These are phyloP conservation scores for Acronicta psi DNA, from an alignment of 2,888 invertebrate genomes.

Conservation along the genomic window DNA sequence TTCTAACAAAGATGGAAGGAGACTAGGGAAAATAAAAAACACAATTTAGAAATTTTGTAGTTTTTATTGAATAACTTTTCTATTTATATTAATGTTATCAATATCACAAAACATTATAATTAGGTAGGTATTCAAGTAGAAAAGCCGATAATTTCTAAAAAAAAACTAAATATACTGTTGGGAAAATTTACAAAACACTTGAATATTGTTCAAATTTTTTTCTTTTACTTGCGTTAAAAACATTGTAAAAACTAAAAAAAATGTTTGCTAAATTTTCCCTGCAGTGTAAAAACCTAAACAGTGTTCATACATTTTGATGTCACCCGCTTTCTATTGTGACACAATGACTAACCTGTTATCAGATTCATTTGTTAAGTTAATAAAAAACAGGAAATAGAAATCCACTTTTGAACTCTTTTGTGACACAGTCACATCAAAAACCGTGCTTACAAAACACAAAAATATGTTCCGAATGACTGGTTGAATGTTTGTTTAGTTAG, in stretches of 20 bases:
- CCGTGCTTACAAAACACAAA: constrained; percentile 36
- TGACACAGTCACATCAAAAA: constrained; percentile 37
- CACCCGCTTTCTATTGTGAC: constrained; percentile 43
- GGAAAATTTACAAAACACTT: constrained; percentile 30
- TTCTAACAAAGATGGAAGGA: too few relatives aligned
- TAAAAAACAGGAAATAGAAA: constrained; percentile 78
- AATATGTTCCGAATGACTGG: constrained; percentile 43
- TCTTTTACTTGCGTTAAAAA: background rate
- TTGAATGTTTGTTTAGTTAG: constrained; percentile 1
- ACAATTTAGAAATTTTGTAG: constrained; percentile 80
- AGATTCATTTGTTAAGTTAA: constrained; percentile 54
- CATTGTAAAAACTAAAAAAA: constrained; percentile 1
- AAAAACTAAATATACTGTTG: constrained; percentile 69
- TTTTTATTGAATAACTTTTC: constrained; percentile 87
- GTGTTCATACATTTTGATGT: constrained; percentile 35
- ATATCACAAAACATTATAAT: constrained; percentile 84
- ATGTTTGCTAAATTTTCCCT: constrained; percentile 25
- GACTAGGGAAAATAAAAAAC: constrained; percentile 47
- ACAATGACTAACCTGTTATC: constrained; percentile 49
- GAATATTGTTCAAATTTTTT: background rate
- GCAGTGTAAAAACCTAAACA: constrained; percentile 36
- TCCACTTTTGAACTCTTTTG: constrained; percentile 63
- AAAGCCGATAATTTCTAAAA: constrained; percentile 83
- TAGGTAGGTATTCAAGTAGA: constrained; percentile 85
- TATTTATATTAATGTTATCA: constrained; percentile 74